These are phyloP conservation scores for Minunthozetes semirufus DNA, from an alignment of 2,888 invertebrate genomes.

Conservation along the genomic window DNA sequence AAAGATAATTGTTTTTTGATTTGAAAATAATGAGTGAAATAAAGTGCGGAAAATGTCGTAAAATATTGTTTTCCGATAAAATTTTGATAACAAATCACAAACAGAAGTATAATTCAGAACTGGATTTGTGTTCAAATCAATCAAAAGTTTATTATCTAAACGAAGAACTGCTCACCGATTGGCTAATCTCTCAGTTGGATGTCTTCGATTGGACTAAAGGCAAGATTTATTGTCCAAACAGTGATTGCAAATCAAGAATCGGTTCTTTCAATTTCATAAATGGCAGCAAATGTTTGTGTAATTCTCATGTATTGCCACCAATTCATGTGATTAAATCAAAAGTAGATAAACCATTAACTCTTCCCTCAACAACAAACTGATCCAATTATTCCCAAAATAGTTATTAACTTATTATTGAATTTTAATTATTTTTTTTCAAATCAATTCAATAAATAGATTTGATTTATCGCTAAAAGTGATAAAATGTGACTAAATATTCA, in stretches of 20 bases:
- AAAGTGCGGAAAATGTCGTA: slow-evolving; percentile 40
- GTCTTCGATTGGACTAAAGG: slow-evolving; percentile 42
- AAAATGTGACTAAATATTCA: too few species aligned
- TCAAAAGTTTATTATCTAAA: slow-evolving; percentile 39
- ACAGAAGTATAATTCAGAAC: slow-evolving; percentile 19
- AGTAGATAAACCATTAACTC: slow-evolving; percentile 37
- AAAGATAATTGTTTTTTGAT: too few species aligned
- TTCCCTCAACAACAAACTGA: too few species aligned
- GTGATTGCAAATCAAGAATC: slow-evolving; percentile 39
- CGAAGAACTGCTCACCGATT: slow-evolving; percentile 39
- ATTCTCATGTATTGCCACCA: slow-evolving; percentile 39
- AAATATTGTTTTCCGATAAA: slow-evolving; percentile 37
- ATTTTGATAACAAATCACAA: slow-evolving; percentile 37
- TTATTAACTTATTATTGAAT: too few species aligned
- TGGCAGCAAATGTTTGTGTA: slow-evolving; percentile 40
- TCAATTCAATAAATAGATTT: too few species aligned
- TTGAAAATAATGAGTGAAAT: slow-evolving; percentile 17
- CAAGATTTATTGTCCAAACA: slow-evolving; percentile 40
- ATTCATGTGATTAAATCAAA: slow-evolving; percentile 41
- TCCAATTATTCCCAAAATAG: too few species aligned
- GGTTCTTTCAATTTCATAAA: slow-evolving; percentile 42
- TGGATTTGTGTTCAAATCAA: slow-evolving; percentile 20
- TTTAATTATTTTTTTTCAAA: too few species aligned
- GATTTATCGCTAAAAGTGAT: too few species aligned
- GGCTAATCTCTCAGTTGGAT: slow-evolving; percentile 40